Percentiles rank a stretch among this genome's conserved stretches.
Evolutionary conservation across 2,888 invertebrate species (phyloP).

Genomic region (Zaprionus lineosus): DNA sequence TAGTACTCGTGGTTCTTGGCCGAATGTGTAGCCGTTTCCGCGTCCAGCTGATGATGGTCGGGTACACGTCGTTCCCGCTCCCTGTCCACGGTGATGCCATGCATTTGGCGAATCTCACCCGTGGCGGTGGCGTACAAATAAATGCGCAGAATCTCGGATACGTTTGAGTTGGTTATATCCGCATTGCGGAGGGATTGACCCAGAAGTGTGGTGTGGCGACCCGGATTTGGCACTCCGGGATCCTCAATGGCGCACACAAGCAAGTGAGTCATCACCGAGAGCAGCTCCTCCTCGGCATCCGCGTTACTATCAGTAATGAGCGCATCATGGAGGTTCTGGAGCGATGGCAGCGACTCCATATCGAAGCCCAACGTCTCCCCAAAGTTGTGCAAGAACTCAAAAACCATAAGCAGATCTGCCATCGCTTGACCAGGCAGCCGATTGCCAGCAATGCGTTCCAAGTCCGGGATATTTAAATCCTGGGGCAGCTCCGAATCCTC

Average conservation of each 20-base stretch:
- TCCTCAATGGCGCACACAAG: slow-evolving; percentile 96
- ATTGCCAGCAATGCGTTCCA: slow-evolving; percentile 90
- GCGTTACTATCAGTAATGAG: slow-evolving; percentile 89
- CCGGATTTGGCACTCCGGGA: slow-evolving; percentile 95
- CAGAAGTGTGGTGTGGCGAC: slow-evolving; percentile 93
- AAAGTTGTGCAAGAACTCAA: slow-evolving; percentile 98
- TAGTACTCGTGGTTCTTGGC: slow-evolving; percentile 92
- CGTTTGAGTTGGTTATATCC: slow-evolving; percentile 94
- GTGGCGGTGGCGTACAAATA: slow-evolving; percentile 95
- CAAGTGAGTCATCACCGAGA: slow-evolving; percentile 94
- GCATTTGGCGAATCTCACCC: slow-evolving; percentile 91
- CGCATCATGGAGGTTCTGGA: slow-evolving; percentile 93
- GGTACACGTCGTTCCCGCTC: slow-evolving; percentile 91
- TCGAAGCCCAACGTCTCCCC: slow-evolving; percentile 97
- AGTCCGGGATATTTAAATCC: slow-evolving; percentile 87
- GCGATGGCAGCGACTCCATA: slow-evolving; percentile 92
- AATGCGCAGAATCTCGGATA: slow-evolving; percentile 95
- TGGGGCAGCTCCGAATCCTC: slow-evolving; percentile 94
- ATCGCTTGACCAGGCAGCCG: slow-evolving; percentile 94
- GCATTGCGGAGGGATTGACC: slow-evolving; percentile 95
- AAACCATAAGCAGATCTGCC: slow-evolving; percentile 96
- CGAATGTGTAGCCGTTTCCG: slow-evolving; percentile 86
- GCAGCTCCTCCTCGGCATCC: slow-evolving; percentile 92
- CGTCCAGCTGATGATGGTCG: slow-evolving; percentile 91
- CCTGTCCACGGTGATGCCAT: slow-evolving; percentile 91